Evolutionary conservation across 2,113 vertebrate genomes (phyloP).

Genomic region (Macquaria ambigua): DNA sequence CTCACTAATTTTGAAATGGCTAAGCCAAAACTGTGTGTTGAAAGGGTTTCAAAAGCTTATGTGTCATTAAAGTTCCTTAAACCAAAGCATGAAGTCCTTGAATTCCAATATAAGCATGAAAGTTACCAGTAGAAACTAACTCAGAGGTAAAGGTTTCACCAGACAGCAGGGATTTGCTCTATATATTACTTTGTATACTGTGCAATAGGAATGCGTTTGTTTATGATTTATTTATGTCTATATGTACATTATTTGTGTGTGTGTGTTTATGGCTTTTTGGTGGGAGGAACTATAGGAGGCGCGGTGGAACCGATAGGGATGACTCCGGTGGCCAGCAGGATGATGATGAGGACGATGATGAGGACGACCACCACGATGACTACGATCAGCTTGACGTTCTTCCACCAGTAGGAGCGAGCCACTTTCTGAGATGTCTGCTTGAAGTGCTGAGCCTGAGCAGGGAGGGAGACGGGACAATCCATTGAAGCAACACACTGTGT

Average conservation of each 20-base stretch:
- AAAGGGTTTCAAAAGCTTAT: background rate
- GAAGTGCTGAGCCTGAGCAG: slow-evolving; percentile 91
- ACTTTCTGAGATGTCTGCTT: slow-evolving; percentile 94
- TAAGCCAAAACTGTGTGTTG: slow-evolving; percentile 2
- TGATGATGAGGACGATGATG: slow-evolving; percentile 89
- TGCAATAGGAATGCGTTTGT: slow-evolving; percentile 31
- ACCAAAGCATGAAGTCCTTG: slow-evolving; percentile 27
- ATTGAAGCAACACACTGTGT: background rate
- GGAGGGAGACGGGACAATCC: background rate
- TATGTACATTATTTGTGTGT: slow-evolving; percentile 31
- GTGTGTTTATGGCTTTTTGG: slow-evolving; percentile 1
- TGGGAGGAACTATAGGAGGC: slow-evolving; percentile 20
- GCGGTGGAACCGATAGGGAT: slow-evolving; percentile 79
- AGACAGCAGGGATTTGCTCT: slow-evolving; percentile 36
- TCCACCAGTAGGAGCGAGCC: slow-evolving; percentile 95
- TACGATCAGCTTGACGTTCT: slow-evolving; percentile 92
- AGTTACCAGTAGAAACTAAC: background rate
- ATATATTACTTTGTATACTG: slow-evolving; percentile 37
- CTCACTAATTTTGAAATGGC: background rate
- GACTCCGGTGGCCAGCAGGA: slow-evolving; percentile 89
- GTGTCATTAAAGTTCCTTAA: slow-evolving; percentile 32
- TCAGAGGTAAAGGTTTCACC: slow-evolving; percentile 28
- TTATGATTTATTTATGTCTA: slow-evolving; percentile 27
- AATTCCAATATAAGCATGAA: slow-evolving; percentile 16
- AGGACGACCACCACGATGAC: slow-evolving; percentile 88